Conservation (phyloP, 2,888 invertebrate genomes). For the Lithophane socia region DNA sequence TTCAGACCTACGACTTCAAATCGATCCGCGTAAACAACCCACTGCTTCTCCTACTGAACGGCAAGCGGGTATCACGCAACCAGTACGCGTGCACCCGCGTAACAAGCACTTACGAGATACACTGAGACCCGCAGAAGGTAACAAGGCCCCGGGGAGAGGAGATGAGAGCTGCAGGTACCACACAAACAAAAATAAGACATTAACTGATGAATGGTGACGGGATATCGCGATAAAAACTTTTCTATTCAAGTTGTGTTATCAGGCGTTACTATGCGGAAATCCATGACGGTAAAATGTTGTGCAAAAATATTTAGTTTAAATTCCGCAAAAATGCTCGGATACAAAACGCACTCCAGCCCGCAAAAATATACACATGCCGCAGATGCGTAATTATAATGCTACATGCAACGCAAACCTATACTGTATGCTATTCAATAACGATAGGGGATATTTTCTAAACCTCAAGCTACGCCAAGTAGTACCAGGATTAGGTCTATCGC, state of each 20-base stretch:
- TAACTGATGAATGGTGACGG: not conserved
- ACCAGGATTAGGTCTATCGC: not conserved
- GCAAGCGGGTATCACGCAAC: conserved; percentile 92
- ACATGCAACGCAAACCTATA: not conserved
- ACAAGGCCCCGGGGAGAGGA: conserved; percentile 22
- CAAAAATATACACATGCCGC: not conserved
- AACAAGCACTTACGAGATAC: conserved; percentile 92
- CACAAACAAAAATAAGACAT: conserved; percentile 21
- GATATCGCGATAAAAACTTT: conserved; percentile 1
- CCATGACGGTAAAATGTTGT: not conserved
- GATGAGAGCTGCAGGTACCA: conserved; percentile 25
- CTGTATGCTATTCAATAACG: not conserved
- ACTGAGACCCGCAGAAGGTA: conserved; percentile 70
- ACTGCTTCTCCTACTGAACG: conserved; percentile 93
- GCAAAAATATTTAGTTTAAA: not conserved
- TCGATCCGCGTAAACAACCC: conserved; percentile 95
- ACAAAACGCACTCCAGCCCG: not conserved
- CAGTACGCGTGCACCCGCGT: conserved; percentile 92
- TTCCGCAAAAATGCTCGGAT: not conserved
- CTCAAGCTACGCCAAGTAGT: not conserved
- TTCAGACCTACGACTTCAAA: conserved; percentile 93
- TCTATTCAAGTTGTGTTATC: not conserved
- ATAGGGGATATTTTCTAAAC: not conserved
- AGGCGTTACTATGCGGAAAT: not conserved
- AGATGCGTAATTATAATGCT: not conserved